Conservation (phyloP, 2,113 vertebrate species). For the Guaruba guarouba region DNA sequence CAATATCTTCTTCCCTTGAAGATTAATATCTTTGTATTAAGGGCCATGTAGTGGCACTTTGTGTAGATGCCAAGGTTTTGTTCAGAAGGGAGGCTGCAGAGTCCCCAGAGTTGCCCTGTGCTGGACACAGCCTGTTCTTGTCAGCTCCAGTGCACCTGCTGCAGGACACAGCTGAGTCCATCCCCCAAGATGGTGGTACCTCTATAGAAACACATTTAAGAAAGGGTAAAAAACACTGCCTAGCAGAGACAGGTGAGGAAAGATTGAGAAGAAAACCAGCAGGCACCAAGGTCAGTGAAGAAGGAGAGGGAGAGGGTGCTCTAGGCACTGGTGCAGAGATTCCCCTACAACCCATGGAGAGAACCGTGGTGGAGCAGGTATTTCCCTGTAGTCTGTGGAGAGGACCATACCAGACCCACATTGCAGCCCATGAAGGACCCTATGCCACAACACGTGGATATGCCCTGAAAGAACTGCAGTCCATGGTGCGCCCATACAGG, state of each 20-base stretch:
- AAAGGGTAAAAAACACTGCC: not conserved
- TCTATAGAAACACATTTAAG: not conserved
- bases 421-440: not conserved
- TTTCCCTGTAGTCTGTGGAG: not conserved
- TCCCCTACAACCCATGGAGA: not conserved
- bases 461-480: not conserved
- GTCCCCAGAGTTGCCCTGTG: accelerated
- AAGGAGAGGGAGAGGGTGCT: not conserved
- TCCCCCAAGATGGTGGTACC: no score
- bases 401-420: not conserved
- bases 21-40: not conserved
- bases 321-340: accelerated
- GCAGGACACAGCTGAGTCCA: not conserved
- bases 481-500: not conserved
- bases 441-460: accelerated
- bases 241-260: not conserved
- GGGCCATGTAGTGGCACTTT: not conserved
- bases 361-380: not conserved
- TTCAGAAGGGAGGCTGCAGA: not conserved
- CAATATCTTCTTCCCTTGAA: not conserved
- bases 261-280: accelerated
- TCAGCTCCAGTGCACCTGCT: accelerated
- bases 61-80: not conserved
- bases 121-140: not conserved
- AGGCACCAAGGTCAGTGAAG: not conserved